Evolutionary conservation across 2,797 vertebrate species (phyloP), one percentile per base, ranked within the genome.

Genomic region (Acrocephalus scirpaceus): DNA sequence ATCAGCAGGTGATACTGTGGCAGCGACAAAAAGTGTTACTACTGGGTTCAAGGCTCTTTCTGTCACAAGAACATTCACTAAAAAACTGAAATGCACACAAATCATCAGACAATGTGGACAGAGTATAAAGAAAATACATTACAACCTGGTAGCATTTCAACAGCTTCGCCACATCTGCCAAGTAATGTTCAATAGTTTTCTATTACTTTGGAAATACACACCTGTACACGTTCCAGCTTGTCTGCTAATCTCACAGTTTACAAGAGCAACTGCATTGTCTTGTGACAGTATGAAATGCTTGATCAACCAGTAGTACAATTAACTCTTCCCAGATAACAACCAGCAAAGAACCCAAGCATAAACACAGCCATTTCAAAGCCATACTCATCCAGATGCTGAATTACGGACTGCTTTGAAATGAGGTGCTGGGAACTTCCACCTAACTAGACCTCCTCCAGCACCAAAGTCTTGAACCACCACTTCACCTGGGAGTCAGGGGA

Each of bases 401-500:
- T 42, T 61, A 34, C 16, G 13, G 71, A 8, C 3, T 1, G 4
- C 48, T 91, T 77, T 3, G 8, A 88, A 85, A 70, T 11, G 29
- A 89, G 40, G 16, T 25, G 42, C 14, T 5, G 6, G 53, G 44
- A 90, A 12, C 75, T 92, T 79, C 45, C 34, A 92, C 36, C 34
- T 54, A 64, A 80, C 13, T 13, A 27, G 18, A 25, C 9, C 42
- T 87, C 27, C 36, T 47, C 56, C 70, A 93, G 42, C 29, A 86
- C 25, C 0, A 0, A 77, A 40, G 4, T 40, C 53, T 14, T 54
- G 5, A 73, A 53, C 62, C 38, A 38, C 10, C 20, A 10, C 23
- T 84, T 73, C 40, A 25, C 30, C 57, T 45, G 27, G 3, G 69
- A 85, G 30, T 22, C 38, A 90, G 13, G 86, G 34, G 36, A 64